A percentile compares a stretch with the other conserved stretches of the same genome.
phyloP scores from a whole-genome alignment of 2,113 vertebrate species.

The Nothoprocta pentlandii region DNA sequence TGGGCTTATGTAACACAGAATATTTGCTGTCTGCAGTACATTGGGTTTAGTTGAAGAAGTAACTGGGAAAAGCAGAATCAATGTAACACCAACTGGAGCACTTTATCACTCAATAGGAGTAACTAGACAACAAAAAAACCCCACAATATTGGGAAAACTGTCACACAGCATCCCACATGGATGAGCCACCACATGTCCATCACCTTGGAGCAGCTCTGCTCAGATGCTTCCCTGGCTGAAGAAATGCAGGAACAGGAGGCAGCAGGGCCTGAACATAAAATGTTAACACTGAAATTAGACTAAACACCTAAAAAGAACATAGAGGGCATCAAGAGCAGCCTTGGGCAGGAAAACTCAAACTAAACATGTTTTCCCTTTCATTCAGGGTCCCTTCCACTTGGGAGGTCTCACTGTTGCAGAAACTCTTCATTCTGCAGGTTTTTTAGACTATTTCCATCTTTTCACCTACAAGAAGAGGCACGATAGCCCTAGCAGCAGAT shows the following conservation, averaged over 20 bases:
- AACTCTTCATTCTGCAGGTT: background rate
- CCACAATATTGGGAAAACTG: background rate
- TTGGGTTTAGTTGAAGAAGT: background rate
- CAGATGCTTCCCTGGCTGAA: background rate
- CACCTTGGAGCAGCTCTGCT: background rate
- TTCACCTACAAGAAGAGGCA: background rate
- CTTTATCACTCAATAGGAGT: background rate
- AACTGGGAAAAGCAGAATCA: background rate
- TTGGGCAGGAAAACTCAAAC: background rate
- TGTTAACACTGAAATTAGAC: accelerated
- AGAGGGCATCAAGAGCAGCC: background rate
- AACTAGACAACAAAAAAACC: background rate
- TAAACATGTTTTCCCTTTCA: too few species aligned
- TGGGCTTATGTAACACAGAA: background rate
- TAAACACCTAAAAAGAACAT: background rate
- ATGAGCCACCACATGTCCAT: background rate
- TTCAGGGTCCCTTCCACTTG: background rate
- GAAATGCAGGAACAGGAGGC: background rate
- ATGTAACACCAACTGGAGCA: background rate
- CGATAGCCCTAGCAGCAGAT: background rate
- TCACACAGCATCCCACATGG: background rate
- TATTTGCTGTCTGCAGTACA: background rate
- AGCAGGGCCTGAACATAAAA: background rate
- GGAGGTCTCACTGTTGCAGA: background rate
- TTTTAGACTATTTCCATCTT: background rate